Conservation (phyloP, 2,113 vertebrate species). For the Leiothrix lutea region DNA sequence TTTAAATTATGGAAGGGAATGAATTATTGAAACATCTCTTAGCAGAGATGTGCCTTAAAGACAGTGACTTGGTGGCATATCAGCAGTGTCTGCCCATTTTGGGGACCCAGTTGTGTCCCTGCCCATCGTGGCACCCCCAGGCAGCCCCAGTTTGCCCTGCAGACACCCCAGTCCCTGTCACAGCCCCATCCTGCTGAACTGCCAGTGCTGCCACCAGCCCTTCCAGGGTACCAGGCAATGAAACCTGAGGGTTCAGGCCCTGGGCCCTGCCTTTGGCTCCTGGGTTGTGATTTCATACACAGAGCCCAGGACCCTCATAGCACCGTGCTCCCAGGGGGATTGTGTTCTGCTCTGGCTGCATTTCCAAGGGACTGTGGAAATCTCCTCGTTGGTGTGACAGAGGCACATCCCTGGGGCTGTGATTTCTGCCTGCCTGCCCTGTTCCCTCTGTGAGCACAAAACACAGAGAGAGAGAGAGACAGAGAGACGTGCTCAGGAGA, state of each 20-base stretch:
- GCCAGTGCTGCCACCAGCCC: fast-evolving
- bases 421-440: background rate
- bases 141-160: fast-evolving
- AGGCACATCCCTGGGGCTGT: fast-evolving
- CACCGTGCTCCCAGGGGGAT: background rate
- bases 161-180: background rate
- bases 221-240: background rate
- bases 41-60: background rate
- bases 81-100: fast-evolving
- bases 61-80: background rate
- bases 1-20: background rate
- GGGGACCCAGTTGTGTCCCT: fast-evolving
- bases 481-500: no score
- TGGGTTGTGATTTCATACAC: background rate
- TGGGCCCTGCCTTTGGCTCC: fast-evolving
- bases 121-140: fast-evolving
- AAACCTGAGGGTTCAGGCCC: background rate
- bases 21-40: background rate
- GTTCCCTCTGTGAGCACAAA: background rate
- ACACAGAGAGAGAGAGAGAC: no score
- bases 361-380: fast-evolving
- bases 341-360: background rate
- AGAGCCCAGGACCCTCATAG: fast-evolving
- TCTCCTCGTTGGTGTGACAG: background rate
- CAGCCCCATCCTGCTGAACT: background rate